A percentile compares a stretch with the other conserved stretches of the same genome.
Conservation (phyloP, 2,888 invertebrate species). For the Conistra vaccinii region DNA sequence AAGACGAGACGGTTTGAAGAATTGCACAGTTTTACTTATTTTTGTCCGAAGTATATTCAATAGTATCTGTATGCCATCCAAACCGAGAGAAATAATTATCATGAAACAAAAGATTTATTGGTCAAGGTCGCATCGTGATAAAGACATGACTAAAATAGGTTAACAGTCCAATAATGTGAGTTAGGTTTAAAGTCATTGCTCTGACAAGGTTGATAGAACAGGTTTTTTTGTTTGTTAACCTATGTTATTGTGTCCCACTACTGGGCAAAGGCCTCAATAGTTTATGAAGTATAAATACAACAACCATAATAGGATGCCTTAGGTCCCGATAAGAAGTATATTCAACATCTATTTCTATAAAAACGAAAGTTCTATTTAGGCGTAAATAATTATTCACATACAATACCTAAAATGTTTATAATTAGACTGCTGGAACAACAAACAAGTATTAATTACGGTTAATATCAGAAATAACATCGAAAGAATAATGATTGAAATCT, state of each 20-base stretch:
- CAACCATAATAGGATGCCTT: neutral
- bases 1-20: neutral
- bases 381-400: neutral
- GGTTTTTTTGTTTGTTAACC: no score
- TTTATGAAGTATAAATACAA: neutral
- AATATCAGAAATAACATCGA: neutral
- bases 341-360: neutral
- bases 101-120: neutral
- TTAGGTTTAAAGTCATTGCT: neutral
- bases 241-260: no score
- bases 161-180: neutral
- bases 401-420: neutral
- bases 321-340: neutral
- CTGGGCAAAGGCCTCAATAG: neutral
- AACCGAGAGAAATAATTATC: neutral
- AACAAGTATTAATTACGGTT: neutral
- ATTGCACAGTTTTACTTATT: neutral
- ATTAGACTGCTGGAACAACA: neutral
- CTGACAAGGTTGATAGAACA: neutral
- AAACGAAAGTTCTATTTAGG: neutral
- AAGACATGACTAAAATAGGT: neutral
- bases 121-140: slow-evolving; percentile 15
- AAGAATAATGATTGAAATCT: neutral
- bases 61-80: neutral
- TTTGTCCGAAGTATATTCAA: neutral